phyloP scores from a whole-genome alignment of 2,888 invertebrate species.

The Poecilus cupreus region DNA sequence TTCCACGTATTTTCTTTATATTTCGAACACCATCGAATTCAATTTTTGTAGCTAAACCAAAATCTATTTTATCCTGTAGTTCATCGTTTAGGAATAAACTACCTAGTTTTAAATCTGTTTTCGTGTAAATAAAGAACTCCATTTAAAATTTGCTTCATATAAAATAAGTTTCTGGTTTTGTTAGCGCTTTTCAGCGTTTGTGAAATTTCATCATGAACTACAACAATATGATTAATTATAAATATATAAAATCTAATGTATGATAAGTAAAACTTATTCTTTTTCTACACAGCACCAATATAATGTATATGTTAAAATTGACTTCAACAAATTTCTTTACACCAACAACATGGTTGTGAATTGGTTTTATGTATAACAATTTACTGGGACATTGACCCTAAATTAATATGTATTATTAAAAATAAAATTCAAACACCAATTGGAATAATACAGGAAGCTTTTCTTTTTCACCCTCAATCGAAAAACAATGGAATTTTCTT shows the following conservation, averaged over 20 bases:
- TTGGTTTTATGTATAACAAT: conserved; percentile 94
- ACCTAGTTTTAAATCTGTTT: conserved; percentile 95
- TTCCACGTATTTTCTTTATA: conserved; percentile 99
- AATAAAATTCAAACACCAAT: too few species aligned
- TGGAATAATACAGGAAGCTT: too few species aligned
- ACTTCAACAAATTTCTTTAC: conserved; percentile 98
- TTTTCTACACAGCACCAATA: conserved; percentile 95
- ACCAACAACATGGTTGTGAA: conserved; percentile 93
- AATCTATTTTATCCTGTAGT: conserved; percentile 96
- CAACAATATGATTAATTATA: conserved; percentile 2
- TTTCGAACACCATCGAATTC: conserved; percentile 91
- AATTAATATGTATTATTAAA: too few species aligned
- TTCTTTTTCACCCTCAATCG: too few species aligned
- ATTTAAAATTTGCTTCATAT: conserved; percentile 93
- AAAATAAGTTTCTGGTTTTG: conserved; percentile 98
- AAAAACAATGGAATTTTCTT: too few species aligned
- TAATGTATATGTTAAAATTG: conserved; percentile 92
- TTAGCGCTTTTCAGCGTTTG: conserved; percentile 94
- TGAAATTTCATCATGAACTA: conserved; percentile 99
- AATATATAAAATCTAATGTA: conserved; percentile 17
- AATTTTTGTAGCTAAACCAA: conserved; percentile 96
- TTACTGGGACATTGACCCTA: conserved; percentile 97
- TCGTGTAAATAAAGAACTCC: conserved; percentile 96
- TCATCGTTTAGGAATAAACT: conserved; percentile 97
- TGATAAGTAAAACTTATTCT: conserved; percentile 81